Evolutionary conservation across 1,140 invertebrate species (phyloP).

Genomic region (Habropoda laboriosa): DNA sequence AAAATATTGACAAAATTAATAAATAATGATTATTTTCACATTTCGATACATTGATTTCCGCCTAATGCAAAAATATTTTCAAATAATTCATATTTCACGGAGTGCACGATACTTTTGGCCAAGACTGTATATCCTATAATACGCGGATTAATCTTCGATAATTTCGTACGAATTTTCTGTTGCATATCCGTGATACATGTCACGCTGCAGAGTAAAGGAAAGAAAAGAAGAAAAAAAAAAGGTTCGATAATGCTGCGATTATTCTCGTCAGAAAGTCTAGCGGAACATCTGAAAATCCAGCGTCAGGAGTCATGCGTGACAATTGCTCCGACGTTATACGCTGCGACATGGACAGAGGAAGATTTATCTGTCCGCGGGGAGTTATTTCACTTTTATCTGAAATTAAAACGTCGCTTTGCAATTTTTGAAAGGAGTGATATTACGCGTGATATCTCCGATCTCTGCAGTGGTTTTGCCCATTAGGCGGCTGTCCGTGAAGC

Average conservation of each 20-base stretch:
- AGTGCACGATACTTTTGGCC: no score
- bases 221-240: no score
- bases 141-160: no score
- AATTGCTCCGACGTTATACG: slow-evolving; percentile 12
- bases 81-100: no score
- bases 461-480: slow-evolving; percentile 34
- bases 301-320: not conserved
- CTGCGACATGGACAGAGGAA: not conserved
- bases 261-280: not conserved
- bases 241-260: not conserved
- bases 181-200: no score
- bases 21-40: no score
- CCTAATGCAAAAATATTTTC: no score
- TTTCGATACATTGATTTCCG: no score
- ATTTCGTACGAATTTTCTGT: no score
- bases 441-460: slow-evolving; percentile 39
- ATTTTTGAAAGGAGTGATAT: slow-evolving; percentile 6
- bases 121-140: no score
- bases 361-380: slow-evolving; percentile 29
- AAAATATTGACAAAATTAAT: no score
- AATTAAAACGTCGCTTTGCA: slow-evolving; percentile 60
- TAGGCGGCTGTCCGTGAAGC: slow-evolving; percentile 23
- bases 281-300: not conserved
- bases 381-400: slow-evolving; percentile 61
- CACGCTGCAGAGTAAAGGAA: no score